Conservation (phyloP, 2,113 vertebrate species). For the Cyprinodon tularosa region DNA sequence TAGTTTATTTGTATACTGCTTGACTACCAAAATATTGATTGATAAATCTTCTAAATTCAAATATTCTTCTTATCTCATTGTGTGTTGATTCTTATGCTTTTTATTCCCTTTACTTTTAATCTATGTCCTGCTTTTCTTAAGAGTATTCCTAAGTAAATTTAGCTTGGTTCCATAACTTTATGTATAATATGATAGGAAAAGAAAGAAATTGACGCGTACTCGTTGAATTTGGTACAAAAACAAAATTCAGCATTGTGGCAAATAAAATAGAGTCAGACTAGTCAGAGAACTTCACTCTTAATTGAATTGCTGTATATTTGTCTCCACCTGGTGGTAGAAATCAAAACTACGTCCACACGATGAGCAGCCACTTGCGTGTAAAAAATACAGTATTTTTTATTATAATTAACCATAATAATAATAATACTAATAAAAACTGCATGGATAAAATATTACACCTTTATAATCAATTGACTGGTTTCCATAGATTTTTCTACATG, state of each 20-base stretch:
- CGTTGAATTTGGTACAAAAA: not conserved
- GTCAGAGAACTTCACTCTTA: not conserved
- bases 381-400: too few relatives aligned
- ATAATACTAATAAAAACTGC: too few relatives aligned
- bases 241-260: not conserved
- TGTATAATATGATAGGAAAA: not conserved
- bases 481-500: too few relatives aligned
- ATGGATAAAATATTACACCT: too few relatives aligned
- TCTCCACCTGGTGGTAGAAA: slow-evolving; percentile 61
- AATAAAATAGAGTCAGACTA: not conserved
- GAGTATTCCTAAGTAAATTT: not conserved
- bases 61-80: not conserved
- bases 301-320: slow-evolving; percentile 14
- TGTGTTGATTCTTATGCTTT: not conserved
- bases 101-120: not conserved
- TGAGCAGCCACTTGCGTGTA: not conserved
- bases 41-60: not conserved
- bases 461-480: too few relatives aligned
- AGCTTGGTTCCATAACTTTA: not conserved
- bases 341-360: not conserved
- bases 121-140: too few relatives aligned
- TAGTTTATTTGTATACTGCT: not conserved
- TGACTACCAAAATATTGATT: not conserved
- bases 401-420: too few relatives aligned
- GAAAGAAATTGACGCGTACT: not conserved